Evolutionary conservation across 2,888 invertebrate genomes (phyloP).

Genomic region (Chloromyia formosa): DNA sequence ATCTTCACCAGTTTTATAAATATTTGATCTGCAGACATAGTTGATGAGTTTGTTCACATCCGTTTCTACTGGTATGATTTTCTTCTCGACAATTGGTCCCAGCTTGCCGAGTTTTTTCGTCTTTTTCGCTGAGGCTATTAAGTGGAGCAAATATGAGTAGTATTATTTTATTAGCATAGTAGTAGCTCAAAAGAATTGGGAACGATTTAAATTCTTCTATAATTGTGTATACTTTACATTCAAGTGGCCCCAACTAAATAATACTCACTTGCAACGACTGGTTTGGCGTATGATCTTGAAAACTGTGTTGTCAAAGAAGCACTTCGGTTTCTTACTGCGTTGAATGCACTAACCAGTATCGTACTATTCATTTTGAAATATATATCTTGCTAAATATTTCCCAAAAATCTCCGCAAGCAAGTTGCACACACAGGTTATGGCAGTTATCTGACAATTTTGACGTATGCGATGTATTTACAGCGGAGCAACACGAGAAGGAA

Average conservation of each 20-base stretch:
- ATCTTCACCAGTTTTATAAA: slow-evolving; percentile 81
- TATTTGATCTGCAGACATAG: slow-evolving; percentile 87
- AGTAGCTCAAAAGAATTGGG: no score
- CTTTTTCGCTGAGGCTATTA: slow-evolving; percentile 16
- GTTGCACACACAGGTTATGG: background rate
- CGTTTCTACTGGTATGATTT: slow-evolving; percentile 82
- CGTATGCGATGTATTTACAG: slow-evolving; percentile 24
- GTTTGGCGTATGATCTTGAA: slow-evolving; percentile 51
- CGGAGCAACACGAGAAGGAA: slow-evolving; percentile 12
- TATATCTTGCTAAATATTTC: background rate
- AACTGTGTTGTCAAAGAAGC: slow-evolving; percentile 38
- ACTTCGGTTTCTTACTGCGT: slow-evolving; percentile 49
- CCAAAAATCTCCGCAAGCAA: background rate
- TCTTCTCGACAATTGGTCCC: slow-evolving; percentile 74
- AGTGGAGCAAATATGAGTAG: no score
- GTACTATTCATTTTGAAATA: slow-evolving; percentile 24
- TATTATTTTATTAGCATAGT: no score
- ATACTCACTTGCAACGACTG: slow-evolving; percentile 38
- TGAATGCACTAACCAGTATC: slow-evolving; percentile 40
- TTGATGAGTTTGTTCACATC: slow-evolving; percentile 79
- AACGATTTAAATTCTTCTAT: no score
- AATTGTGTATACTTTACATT: no score
- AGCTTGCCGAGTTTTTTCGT: slow-evolving; percentile 71
- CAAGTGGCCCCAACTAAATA: no score
- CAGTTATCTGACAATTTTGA: slow-evolving; percentile 5